phyloP scores from a whole-genome alignment of 1,140 invertebrate species.

The Platyscapa corneri region DNA sequence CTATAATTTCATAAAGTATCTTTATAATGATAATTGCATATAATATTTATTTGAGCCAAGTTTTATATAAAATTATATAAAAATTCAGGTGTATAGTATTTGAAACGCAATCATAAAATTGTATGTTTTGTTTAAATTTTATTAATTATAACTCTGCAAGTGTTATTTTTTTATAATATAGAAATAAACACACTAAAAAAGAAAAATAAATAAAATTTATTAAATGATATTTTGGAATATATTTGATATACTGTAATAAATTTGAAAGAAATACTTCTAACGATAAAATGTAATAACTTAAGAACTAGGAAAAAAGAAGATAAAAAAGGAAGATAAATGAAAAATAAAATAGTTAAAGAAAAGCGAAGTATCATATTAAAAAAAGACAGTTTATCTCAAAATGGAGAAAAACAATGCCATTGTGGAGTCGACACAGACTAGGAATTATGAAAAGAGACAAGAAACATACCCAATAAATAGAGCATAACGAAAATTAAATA shows the following conservation, averaged over 20 bases:
- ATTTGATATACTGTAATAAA: neutral
- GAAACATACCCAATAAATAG: neutral
- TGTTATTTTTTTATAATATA: too few relatives aligned
- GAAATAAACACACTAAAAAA: too few relatives aligned
- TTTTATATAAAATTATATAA: too few relatives aligned
- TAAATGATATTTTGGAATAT: too few relatives aligned
- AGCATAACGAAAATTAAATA: neutral
- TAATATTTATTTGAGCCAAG: too few relatives aligned
- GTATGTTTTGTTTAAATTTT: too few relatives aligned
- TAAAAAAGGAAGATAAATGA: neutral
- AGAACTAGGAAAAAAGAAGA: neutral
- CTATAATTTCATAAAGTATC: too few relatives aligned
- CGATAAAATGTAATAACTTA: neutral
- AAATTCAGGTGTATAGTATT: too few relatives aligned
- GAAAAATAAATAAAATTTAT: too few relatives aligned
- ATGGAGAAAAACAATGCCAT: neutral
- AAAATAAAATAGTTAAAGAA: neutral
- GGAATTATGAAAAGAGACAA: constrained; percentile 34
- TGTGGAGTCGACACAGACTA: neutral
- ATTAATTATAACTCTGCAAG: too few relatives aligned
- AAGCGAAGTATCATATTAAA: neutral
- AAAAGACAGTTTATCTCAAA: neutral
- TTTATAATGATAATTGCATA: too few relatives aligned
- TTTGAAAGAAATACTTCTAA: neutral
- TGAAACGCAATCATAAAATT: too few relatives aligned